A percentile compares a stretch with the other conserved stretches of the same genome.
These are phyloP conservation scores for Morone chrysops DNA, from an alignment of 2,113 vertebrate genomes.

Conservation along the genomic window DNA sequence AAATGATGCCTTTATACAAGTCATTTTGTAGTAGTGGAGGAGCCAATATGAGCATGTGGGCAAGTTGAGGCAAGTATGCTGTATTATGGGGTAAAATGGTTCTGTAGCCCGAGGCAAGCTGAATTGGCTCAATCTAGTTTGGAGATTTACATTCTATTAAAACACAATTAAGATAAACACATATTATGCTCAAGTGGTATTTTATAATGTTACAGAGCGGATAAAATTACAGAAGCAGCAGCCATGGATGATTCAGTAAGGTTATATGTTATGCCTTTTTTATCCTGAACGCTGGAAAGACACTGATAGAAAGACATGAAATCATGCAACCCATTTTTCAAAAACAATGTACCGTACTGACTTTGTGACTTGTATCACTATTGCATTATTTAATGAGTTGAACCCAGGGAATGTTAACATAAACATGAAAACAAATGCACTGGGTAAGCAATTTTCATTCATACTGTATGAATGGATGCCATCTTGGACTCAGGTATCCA, in stretches of 20 bases:
- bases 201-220: conserved; percentile 20
- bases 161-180: conserved; percentile 37
- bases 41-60: conserved; percentile 5
- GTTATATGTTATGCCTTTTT: background rate
- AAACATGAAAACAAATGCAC: too few relatives aligned
- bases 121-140: background rate
- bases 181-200: background rate
- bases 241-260: background rate
- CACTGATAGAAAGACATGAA: too few relatives aligned
- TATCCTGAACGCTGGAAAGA: too few relatives aligned
- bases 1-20: conserved; percentile 5
- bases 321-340: too few relatives aligned
- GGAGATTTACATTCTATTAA: conserved; percentile 31
- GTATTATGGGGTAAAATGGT: conserved; percentile 6
- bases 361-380: too few relatives aligned
- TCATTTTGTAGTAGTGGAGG: background rate
- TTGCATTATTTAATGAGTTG: too few relatives aligned
- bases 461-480: background rate
- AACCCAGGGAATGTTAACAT: too few relatives aligned
- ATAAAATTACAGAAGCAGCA: background rate
- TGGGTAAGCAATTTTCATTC: background rate
- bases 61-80: conserved; percentile 36
- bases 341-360: too few relatives aligned
- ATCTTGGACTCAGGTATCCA: background rate
- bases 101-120: conserved; percentile 17